Evolutionary conservation across 2,113 vertebrate species (phyloP).

Genomic region (Cichladusa arquata): DNA sequence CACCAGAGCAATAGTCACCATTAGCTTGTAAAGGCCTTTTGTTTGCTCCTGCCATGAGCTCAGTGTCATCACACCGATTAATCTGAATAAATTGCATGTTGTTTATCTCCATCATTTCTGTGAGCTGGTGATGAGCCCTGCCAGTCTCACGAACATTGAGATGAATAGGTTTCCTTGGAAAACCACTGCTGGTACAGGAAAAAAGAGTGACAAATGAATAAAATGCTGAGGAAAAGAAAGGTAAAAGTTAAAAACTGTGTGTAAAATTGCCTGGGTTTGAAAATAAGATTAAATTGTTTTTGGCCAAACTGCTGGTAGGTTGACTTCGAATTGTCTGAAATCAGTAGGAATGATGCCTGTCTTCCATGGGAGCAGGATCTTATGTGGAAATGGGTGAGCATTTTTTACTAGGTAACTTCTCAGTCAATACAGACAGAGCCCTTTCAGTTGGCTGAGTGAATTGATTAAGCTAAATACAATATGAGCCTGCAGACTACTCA

Average conservation of each 20-base stretch:
- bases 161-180: slow-evolving; percentile 13
- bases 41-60: slow-evolving; percentile 8
- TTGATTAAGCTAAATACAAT: background rate
- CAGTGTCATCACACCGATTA: background rate
- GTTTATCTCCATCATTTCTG: slow-evolving; percentile 43
- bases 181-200: background rate
- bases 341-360: background rate
- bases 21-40: background rate
- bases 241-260: background rate
- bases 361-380: background rate
- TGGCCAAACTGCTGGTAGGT: background rate
- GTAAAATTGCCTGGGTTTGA: background rate
- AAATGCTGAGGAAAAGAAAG: background rate
- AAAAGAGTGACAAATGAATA: background rate
- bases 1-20: background rate
- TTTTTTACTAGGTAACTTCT: background rate
- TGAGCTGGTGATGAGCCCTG: slow-evolving; percentile 6
- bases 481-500: background rate
- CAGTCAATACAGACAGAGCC: background rate
- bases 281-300: background rate
- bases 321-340: background rate
- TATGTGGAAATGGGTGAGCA: background rate
- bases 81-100: slow-evolving; percentile 17
- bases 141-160: background rate
- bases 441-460: background rate